Evolutionary conservation across 2,113 vertebrate genomes (phyloP), one percentile per base, ranked within the genome.

Genomic region (Mastomys coucha): DNA sequence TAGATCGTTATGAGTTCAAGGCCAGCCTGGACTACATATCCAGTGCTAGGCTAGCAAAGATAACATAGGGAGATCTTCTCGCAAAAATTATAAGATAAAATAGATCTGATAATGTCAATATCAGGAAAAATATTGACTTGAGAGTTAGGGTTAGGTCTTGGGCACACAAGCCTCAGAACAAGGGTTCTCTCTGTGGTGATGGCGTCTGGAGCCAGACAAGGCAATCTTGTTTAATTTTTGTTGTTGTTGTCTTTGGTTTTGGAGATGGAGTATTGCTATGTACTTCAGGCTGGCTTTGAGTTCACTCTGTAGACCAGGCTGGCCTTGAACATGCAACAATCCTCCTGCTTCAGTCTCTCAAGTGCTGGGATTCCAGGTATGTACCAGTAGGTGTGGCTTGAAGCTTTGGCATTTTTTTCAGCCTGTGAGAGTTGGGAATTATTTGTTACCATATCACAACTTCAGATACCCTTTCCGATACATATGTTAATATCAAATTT

Each of bases 91-190:
- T 22, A 60, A 22, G 53, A 39, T 42, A 89, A 75, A 42, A 60
- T 13, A 89, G 39, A 13, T 33, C 14, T n/a, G 51, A 45, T n/a
- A 60, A n/a, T 22, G 8, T 87, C 65, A 26, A 13, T 56, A 58
- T 76, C 53, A 42, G 67, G 53, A 19, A 60, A 89, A 60, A 45
- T 28, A 65, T 11, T 31, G 58, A 45, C 42, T 31, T 84, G 58
- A 60, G 80, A 84, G 26, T 65, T 84, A 85, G 81, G 58, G 24
- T 0, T 14, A 12, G n/a, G 73, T 22, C n/a, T 5, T 16, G 11
- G 70, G 42, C 65, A 31, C 5, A 9, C 4, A 2, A 17, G 6
- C n/a, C 78, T 39, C 4, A 33, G 1, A 6, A 24, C 0, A 58
- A 72, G 49, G 58, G n/a, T 10, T 5, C 19, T 49, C 13, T 73